Evolutionary conservation across 2,888 invertebrate genomes (phyloP), one percentile per base, ranked within the genome.

Genomic region (Drosophila formosana): DNA sequence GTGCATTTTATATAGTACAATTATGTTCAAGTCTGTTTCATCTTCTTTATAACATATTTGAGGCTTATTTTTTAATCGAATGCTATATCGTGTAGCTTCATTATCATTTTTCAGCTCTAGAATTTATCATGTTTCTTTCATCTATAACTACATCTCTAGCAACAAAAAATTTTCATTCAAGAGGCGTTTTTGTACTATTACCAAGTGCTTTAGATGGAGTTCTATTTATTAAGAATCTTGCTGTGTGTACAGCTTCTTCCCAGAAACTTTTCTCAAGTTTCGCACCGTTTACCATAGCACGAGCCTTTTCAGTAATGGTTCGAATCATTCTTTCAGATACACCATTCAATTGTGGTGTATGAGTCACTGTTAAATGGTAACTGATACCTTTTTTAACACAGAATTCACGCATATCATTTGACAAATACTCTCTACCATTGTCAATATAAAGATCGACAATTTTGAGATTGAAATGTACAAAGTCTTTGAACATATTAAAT

Each of bases 281-380:
- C 1, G 37, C 51, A 25, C 51, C 51, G 37, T 26, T 51, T 4
- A 51, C 51, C 37, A 51, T 51, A 11, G 26, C 39, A 13, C 52
- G 26, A n/a, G 52, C 43, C 8, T 53, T 53, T 18, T 43, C 41
- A 30, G 43, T 53, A 8, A 53, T 3, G 1, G 43, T 43, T 53
- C 30, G 18, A 9, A 53, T 43, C 43, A 43, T 55, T 23, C 32
- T 4, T 23, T 43, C 28, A 28, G 41, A 53, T 18, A 41, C 28
- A 28, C 41, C 26, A 28, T 26, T 50, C 28, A 41, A 52, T 9
- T 53, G 53, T 30, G 55, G 43, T 43, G 55, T 45, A n/a, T 45
- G n/a, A 30, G 55, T 11, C 43, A 55, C 55, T 11, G 43, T 55
- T n/a, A 51, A 32, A 32, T 32, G 9, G 30, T 49, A 49, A 18